These are phyloP conservation scores for Nyctibius bracteatus DNA, from an alignment of 2,113 vertebrate species.

Conservation along the genomic window DNA sequence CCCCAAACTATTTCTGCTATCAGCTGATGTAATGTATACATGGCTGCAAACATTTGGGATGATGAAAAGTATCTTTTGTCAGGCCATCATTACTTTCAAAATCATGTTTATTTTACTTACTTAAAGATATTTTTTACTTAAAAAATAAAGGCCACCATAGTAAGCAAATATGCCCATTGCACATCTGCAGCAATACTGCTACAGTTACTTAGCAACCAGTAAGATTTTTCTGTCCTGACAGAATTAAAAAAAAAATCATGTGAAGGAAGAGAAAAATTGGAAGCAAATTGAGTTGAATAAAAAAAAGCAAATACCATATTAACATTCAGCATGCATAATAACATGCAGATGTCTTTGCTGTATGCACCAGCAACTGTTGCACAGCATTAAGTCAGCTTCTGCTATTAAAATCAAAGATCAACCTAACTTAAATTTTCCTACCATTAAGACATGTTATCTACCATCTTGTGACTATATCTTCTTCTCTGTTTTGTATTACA, in stretches of 20 bases:
- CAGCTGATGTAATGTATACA: not conserved
- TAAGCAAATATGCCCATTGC: not conserved
- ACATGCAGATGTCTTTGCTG: not conserved
- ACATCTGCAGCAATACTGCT: conserved; percentile 21
- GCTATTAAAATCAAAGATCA: not conserved
- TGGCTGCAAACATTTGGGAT: not conserved
- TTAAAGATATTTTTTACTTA: not conserved
- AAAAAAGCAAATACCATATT: not conserved
- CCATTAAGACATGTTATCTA: not conserved
- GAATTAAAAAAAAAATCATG: not conserved
- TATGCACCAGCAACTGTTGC: not conserved
- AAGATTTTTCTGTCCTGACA: not conserved
- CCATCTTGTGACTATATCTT: not conserved
- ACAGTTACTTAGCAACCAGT: conserved; percentile 63
- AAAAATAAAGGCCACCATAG: not conserved
- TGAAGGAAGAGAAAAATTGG: conserved; percentile 19
- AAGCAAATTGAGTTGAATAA: conserved; percentile 19
- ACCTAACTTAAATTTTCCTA: not conserved
- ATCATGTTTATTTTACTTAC: not conserved
- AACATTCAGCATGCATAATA: not conserved
- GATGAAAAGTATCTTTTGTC: not conserved
- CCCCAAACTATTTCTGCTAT: not conserved
- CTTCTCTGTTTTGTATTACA: not conserved
- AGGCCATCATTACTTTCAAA: not conserved
- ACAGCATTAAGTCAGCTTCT: not conserved